phyloP scores from a whole-genome alignment of 2,888 invertebrate species.

The Papilio protenor region DNA sequence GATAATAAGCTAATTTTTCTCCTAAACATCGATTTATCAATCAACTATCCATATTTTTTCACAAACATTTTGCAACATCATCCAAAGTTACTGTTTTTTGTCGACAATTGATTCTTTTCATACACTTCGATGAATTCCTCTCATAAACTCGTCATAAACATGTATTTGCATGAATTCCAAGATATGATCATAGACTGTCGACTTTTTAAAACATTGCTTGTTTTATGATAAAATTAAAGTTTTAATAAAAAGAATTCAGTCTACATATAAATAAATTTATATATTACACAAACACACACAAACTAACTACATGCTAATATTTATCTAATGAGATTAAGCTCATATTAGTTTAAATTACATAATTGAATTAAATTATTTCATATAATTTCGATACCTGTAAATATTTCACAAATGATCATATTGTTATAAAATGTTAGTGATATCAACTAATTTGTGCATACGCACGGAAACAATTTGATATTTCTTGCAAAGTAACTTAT shows the following conservation, averaged over 20 bases:
- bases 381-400: slow-evolving; percentile 9
- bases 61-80: background rate
- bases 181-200: background rate
- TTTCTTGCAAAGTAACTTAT: background rate
- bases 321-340: slow-evolving; percentile 56
- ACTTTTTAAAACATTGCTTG: background rate
- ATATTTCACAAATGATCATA: slow-evolving; percentile 27
- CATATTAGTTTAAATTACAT: slow-evolving; percentile 47
- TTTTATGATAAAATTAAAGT: background rate
- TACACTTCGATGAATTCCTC: background rate
- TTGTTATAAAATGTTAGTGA: background rate
- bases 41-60: no score
- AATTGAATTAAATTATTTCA: slow-evolving; percentile 18
- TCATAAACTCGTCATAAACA: background rate
- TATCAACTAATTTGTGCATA: slow-evolving; percentile 31
- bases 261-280: background rate
- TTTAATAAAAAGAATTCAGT: background rate
- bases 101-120: background rate
- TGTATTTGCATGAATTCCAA: background rate
- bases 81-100: background rate
- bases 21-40: background rate
- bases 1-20: background rate
- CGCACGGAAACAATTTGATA: background rate
- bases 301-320: slow-evolving; percentile 44
- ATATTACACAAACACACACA: slow-evolving; percentile 19